Percentiles rank a stretch among this genome's conserved stretches.
Conservation (phyloP, 2,797 vertebrate species). For the Mormyrus proboscirostris region DNA sequence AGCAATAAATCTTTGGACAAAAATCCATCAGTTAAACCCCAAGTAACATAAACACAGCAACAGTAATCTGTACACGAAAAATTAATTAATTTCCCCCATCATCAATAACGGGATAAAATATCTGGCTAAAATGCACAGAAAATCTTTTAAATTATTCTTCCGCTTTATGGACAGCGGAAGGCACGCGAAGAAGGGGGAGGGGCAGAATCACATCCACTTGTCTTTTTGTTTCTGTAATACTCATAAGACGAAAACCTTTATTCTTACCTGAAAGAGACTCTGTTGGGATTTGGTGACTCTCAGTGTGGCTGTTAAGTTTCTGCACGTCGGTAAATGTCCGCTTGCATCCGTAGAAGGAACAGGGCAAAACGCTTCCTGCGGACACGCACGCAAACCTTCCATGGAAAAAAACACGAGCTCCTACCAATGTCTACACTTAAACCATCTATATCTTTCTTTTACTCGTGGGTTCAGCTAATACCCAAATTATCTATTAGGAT, state of each 20-base stretch:
- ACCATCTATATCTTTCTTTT: neutral
- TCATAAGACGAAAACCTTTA: neutral
- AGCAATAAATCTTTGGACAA: neutral
- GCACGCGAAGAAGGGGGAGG: neutral
- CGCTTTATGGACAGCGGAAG: neutral
- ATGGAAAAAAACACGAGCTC: neutral
- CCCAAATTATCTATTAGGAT: neutral
- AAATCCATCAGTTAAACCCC: neutral
- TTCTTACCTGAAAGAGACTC: slow-evolving; percentile 78
- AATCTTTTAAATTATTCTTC: neutral
- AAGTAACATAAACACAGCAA: neutral
- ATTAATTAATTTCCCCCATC: neutral
- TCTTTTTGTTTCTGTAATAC: neutral
- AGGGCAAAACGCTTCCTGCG: slow-evolving; percentile 46
- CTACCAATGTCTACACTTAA: neutral
- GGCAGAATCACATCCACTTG: neutral
- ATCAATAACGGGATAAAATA: neutral
- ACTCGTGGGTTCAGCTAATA: neutral
- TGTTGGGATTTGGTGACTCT: slow-evolving; percentile 72
- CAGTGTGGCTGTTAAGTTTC: slow-evolving; percentile 69
- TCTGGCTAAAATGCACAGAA: neutral
- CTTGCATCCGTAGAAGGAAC: slow-evolving; percentile 76
- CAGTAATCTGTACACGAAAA: neutral
- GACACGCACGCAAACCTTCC: neutral
- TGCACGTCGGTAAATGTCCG: slow-evolving; percentile 66